Conservation (phyloP, 2,113 vertebrate genomes). For the Dasypus novemcinctus region DNA sequence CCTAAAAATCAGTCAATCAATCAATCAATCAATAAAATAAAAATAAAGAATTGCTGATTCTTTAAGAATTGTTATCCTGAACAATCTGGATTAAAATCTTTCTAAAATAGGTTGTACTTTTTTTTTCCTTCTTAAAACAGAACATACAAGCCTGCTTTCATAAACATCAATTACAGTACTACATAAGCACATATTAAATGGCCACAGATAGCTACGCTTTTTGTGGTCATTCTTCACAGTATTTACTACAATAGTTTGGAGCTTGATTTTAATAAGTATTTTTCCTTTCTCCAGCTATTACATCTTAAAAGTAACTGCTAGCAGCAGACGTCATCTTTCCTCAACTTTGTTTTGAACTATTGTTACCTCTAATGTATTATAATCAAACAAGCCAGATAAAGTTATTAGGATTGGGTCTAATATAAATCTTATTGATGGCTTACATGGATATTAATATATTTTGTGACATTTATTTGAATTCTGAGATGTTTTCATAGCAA, state of each 20-base stretch:
- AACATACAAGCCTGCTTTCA: background rate
- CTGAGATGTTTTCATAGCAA: slow-evolving; percentile 8
- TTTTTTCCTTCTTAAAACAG: background rate
- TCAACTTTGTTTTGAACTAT: slow-evolving; percentile 31
- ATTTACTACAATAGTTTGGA: background rate
- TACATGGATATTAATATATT: slow-evolving; percentile 25
- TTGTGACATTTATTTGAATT: slow-evolving; percentile 3
- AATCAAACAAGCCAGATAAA: slow-evolving; percentile 28
- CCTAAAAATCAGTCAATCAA: no score
- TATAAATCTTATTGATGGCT: background rate
- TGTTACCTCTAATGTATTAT: background rate
- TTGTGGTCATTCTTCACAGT: background rate
- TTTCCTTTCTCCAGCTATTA: background rate
- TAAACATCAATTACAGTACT: background rate
- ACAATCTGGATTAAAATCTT: slow-evolving; percentile 23
- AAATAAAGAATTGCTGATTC: background rate
- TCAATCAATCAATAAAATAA: no score
- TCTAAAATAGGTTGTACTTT: background rate
- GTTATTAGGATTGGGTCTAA: slow-evolving; percentile 21
- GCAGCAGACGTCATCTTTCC: background rate
- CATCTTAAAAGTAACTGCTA: slow-evolving; percentile 29
- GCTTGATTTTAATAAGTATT: slow-evolving; percentile 6
- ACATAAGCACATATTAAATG: slow-evolving; percentile 26
- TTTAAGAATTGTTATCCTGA: slow-evolving; percentile 33
- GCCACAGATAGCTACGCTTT: background rate